These are phyloP conservation scores for Oxycera nigricornis DNA, from an alignment of 2,888 invertebrate species.

Conservation along the genomic window DNA sequence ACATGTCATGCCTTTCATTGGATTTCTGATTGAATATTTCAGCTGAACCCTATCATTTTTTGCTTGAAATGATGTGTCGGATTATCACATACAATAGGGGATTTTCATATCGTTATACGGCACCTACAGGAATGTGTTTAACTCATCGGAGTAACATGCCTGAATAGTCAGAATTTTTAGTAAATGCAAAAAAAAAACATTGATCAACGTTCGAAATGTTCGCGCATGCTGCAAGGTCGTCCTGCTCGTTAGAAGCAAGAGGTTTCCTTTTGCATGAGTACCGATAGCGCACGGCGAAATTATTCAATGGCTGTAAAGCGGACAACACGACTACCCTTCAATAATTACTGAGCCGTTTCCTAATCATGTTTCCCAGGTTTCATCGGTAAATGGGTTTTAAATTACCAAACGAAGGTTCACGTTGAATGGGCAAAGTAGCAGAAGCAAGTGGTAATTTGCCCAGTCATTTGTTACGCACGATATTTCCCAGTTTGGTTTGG, in stretches of 20 bases:
- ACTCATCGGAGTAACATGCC: no score
- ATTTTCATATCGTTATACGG: no score
- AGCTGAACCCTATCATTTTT: no score
- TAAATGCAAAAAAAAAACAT: not conserved
- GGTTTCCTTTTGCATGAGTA: not conserved
- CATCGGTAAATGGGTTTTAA: conserved; percentile 31
- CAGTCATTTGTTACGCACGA: conserved; percentile 30
- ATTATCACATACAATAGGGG: no score
- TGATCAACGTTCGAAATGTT: not conserved
- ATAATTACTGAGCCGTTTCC: conserved; percentile 11
- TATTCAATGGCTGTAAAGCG: not conserved
- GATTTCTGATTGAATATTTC: no score
- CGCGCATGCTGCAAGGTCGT: not conserved
- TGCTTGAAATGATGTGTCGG: no score
- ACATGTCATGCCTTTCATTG: no score
- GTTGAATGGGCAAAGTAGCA: not conserved
- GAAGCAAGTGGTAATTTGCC: conserved; percentile 31
- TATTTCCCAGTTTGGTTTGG: conserved; percentile 1
- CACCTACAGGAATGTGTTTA: no score
- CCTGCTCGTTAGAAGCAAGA: not conserved
- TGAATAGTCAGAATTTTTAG: not conserved
- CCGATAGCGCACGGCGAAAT: not conserved
- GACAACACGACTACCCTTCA: not conserved
- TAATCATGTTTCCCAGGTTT: not conserved
- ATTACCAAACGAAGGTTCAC: conserved; percentile 8